A percentile compares a stretch with the other conserved stretches of the same genome.
These are phyloP conservation scores for Scleropages formosus DNA, from an alignment of 2,797 vertebrate genomes.

Conservation along the genomic window DNA sequence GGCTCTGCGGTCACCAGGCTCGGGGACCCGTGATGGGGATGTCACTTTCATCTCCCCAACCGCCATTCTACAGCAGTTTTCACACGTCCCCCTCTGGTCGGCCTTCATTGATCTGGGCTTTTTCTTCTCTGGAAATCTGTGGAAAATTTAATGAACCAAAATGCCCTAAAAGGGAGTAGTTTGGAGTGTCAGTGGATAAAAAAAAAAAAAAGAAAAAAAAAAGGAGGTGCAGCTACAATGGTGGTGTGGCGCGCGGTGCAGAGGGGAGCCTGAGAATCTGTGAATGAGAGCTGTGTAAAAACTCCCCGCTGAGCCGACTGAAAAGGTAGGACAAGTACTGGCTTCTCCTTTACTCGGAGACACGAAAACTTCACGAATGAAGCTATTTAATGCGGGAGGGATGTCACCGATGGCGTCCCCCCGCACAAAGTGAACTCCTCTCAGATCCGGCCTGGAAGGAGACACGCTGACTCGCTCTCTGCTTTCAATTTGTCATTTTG, in stretches of 20 bases:
- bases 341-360: constrained; percentile 35
- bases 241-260: constrained; percentile 64
- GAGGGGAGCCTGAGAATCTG: constrained; percentile 49
- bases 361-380: constrained; percentile 42
- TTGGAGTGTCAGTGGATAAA: constrained; percentile 18
- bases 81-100: constrained; percentile 72
- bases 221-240: constrained; percentile 63
- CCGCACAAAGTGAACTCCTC: constrained; percentile 17
- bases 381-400: constrained; percentile 48
- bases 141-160: constrained; percentile 88
- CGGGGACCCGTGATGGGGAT: constrained; percentile 79
- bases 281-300: constrained; percentile 54
- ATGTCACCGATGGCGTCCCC: constrained; percentile 41
- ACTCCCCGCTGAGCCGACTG: constrained; percentile 59
- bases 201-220: too few species aligned
- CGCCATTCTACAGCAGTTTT: constrained; percentile 72
- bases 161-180: constrained; percentile 66
- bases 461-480: background rate
- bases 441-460: too few species aligned
- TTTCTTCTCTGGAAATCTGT: constrained; percentile 78
- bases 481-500: background rate
- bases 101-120: constrained; percentile 79
- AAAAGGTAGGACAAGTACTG: constrained; percentile 46
- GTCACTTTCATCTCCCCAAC: constrained; percentile 88
- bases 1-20: constrained; percentile 76